Evolutionary conservation across 2,888 invertebrate genomes (phyloP), one percentile per base, ranked within the genome.

Genomic region (Orchestes rusci): DNA sequence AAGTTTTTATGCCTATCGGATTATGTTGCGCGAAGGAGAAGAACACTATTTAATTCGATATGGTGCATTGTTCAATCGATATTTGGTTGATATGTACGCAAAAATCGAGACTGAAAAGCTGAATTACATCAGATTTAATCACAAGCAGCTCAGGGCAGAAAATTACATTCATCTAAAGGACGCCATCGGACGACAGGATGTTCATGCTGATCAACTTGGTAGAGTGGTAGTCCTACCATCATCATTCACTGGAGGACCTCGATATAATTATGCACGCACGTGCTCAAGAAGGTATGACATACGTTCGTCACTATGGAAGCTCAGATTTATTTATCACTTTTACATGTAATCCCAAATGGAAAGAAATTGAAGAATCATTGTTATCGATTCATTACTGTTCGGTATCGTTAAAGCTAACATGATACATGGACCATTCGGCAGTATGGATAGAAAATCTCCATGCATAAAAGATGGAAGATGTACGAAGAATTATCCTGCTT

Each of bases 91-190:
- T 50, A 63, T 62, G 63, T 67, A 64, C 45, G 64, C 52, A 1
- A 67, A 66, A 58, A 59, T 66, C 4, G 65, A 66, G 49, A 59
- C 53, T 5, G 64, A 66, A 56, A 57, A 63, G 18, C 43, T 66
- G 17, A 32, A 32, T 39, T 67, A 44, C 48, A 52, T 67, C 13
- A 39, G 58, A 31, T 54, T 50, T 12, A 63, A 64, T 41, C 59
- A 64, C 51, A 17, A 31, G 10, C 56, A 63, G 48, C 46, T 64
- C 18, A 56, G 62, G 33, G 31, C 56, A 18, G 55, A 65, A 49
- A 52, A 65, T 5, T 66, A 59, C 46, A 60, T 63, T 43, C 61
- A 69, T 53, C 42, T 68, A 39, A 53, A 62, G 20, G 60, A 63
- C 53, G 60, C 60, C 7, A 43, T 61, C 8, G 31, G 13, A 8